Evolutionary conservation across 2,797 vertebrate genomes (phyloP).

Genomic region (Nothura maculosa): DNA sequence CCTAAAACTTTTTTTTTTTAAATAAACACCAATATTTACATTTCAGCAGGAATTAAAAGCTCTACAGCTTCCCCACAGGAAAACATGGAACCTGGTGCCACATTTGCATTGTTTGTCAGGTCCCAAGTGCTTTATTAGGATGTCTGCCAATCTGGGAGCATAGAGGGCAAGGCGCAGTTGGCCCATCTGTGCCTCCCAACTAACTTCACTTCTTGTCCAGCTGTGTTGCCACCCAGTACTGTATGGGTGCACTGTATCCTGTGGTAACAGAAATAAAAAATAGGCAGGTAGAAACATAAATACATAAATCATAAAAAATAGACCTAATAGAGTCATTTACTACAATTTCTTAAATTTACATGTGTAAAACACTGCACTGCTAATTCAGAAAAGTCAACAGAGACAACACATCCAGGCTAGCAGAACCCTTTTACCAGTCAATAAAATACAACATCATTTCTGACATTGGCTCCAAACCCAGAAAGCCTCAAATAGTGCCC

Average conservation of each 20-base stretch:
- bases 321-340: background rate
- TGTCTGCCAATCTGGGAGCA: background rate
- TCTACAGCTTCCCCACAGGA: background rate
- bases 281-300: background rate
- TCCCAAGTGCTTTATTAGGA: background rate
- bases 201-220: background rate
- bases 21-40: background rate
- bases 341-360: background rate
- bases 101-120: background rate
- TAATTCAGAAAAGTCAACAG: background rate
- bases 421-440: background rate
- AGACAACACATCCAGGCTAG: background rate
- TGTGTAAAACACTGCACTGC: background rate
- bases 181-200: background rate
- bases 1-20: background rate
- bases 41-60: background rate
- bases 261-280: background rate
- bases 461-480: background rate
- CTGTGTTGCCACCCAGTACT: background rate
- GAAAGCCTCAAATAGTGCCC: rapidly evolving
- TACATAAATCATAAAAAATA: too few species aligned
- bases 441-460: background rate
- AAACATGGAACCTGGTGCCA: rapidly evolving
- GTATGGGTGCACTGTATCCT: background rate
- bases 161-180: background rate